Evolutionary conservation across 2,797 vertebrate genomes (phyloP).

Genomic region (Petrocephalus sullivani): DNA sequence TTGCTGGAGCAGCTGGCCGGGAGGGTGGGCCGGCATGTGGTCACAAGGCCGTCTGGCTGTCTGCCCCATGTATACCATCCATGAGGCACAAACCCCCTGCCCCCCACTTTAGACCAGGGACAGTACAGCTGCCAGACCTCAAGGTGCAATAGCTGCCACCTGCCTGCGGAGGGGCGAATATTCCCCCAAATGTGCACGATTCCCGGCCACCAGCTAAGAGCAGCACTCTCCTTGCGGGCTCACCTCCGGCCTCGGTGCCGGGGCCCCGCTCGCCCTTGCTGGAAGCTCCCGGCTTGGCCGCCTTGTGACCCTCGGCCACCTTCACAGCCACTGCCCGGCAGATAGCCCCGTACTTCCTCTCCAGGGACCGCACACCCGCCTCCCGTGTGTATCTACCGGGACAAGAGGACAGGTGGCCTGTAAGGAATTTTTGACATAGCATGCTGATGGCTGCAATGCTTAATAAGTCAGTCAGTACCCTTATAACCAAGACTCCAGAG

Average conservation of each 20-base stretch:
- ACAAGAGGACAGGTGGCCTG: not conserved
- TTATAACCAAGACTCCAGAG: not conserved
- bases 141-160: not conserved
- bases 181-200: not conserved
- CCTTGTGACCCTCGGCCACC: conserved; percentile 81
- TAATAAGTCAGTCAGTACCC: not conserved
- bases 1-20: conserved; percentile 13
- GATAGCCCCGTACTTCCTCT: conserved; percentile 84
- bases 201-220: too few species aligned
- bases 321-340: conserved; percentile 93
- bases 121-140: not conserved
- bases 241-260: conserved; percentile 44
- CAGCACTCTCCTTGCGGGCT: not conserved
- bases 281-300: conserved; percentile 57
- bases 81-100: not conserved
- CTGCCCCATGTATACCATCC: not conserved
- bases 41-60: conserved; percentile 31
- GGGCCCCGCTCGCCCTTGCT: conserved; percentile 34
- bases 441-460: not conserved
- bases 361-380: conserved; percentile 90
- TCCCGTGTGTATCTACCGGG: conserved; percentile 81
- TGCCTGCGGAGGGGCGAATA: not conserved
- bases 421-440: not conserved
- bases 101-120: not conserved
- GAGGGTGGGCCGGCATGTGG: not conserved